These are phyloP conservation scores for Macrosteles quadrilineatus DNA, from an alignment of 1,140 invertebrate genomes.

Conservation along the genomic window DNA sequence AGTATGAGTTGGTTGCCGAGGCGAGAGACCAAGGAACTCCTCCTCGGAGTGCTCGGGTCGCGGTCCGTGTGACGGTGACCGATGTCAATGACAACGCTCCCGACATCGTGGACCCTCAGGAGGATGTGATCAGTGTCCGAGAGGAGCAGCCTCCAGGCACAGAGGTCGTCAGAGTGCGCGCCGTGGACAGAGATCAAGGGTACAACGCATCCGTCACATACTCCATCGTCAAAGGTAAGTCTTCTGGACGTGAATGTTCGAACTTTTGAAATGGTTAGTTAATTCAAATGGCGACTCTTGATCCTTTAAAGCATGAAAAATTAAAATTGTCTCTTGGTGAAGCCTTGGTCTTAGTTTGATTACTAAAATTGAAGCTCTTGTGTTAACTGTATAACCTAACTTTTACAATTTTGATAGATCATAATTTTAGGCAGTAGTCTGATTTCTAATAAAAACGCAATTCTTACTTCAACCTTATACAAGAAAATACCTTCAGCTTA, in stretches of 20 bases:
- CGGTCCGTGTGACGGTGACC: conserved; percentile 70
- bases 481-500: too few species aligned
- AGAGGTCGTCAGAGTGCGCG: conserved; percentile 81
- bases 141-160: conserved; percentile 85
- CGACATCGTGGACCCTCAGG: conserved; percentile 82
- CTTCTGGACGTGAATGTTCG: neutral
- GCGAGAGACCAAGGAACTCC: conserved; percentile 84
- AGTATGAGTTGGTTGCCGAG: conserved; percentile 81
- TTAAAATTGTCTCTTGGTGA: too few species aligned
- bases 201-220: conserved; percentile 88
- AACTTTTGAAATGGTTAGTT: too few species aligned
- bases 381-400: too few species aligned
- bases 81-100: conserved; percentile 93
- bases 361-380: too few species aligned
- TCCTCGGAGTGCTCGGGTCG: conserved; percentile 68
- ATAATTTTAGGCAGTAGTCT: too few species aligned
- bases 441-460: too few species aligned
- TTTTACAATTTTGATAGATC: too few species aligned
- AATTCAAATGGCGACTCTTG: too few species aligned
- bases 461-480: too few species aligned
- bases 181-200: conserved; percentile 84
- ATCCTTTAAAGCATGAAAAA: too few species aligned
- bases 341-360: too few species aligned
- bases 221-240: conserved; percentile 73
- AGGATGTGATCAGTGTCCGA: conserved; percentile 82